phyloP scores from a whole-genome alignment of 2,888 invertebrate genomes.

The Cerastoderma edule region DNA sequence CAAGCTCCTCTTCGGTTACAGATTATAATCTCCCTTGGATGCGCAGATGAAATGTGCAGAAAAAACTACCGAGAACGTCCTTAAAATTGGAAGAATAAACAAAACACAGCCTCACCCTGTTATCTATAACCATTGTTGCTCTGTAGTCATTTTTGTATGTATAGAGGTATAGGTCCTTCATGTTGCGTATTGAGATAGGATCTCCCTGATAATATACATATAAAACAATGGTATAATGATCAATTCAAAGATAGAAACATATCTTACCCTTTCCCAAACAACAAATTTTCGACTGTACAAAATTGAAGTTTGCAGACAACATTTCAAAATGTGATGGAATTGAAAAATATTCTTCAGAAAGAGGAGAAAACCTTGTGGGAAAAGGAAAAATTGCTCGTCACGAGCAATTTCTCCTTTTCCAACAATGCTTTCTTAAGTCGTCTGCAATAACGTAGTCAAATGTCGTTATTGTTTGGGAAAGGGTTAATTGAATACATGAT shows the following conservation, averaged over 20 bases:
- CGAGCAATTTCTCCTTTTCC: slow-evolving; percentile 8
- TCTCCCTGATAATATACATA: no score
- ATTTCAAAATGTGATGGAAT: no score
- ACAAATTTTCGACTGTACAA: neutral
- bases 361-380: slow-evolving; percentile 2
- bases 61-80: neutral
- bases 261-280: neutral
- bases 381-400: slow-evolving; percentile 1
- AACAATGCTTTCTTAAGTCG: slow-evolving; percentile 7
- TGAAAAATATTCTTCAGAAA: no score
- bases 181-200: slow-evolving; percentile 67
- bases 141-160: slow-evolving; percentile 75
- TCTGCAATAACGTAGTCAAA: neutral
- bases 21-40: no score
- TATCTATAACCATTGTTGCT: slow-evolving; percentile 77
- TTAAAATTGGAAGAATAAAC: neutral
- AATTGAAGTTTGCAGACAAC: neutral
- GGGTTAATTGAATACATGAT: no score
- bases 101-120: slow-evolving; percentile 72
- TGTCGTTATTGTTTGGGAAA: no score
- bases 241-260: neutral
- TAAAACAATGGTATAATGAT: no score
- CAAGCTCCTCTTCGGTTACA: no score
- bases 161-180: slow-evolving; percentile 77
- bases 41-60: no score